Evolutionary conservation across 2,888 invertebrate species (phyloP).

Genomic region (Lymantria monacha): DNA sequence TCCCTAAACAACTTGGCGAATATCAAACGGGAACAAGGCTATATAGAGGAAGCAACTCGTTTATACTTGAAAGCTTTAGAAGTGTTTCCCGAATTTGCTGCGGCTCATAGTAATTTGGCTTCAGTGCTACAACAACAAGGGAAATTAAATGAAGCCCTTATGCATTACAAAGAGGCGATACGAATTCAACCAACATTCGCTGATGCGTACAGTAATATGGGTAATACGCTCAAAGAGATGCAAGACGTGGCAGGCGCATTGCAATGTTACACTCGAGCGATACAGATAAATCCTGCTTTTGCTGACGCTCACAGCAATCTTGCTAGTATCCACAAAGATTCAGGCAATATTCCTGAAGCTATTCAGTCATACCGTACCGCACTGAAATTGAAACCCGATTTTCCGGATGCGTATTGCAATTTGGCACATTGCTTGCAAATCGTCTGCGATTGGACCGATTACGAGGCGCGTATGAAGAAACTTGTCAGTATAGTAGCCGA

Average conservation of each 20-base stretch:
- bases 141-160: slow-evolving; percentile 97
- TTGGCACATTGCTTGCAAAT: slow-evolving; percentile 99
- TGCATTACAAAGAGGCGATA: slow-evolving; percentile 99
- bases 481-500: slow-evolving; percentile 98
- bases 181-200: slow-evolving; percentile 99
- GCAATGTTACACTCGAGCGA: slow-evolving; percentile 98
- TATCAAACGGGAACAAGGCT: slow-evolving; percentile 99
- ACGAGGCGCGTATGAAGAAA: slow-evolving; percentile 97
- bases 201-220: slow-evolving; percentile 99
- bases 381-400: slow-evolving; percentile 98
- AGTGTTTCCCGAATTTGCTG: slow-evolving; percentile 99
- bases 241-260: slow-evolving; percentile 98
- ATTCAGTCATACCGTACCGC: slow-evolving; percentile 99
- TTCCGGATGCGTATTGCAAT: slow-evolving; percentile 99
- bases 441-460: slow-evolving; percentile 99
- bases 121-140: slow-evolving; percentile 99
- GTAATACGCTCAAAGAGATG: slow-evolving; percentile 99
- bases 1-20: slow-evolving; percentile 99
- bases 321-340: slow-evolving; percentile 99
- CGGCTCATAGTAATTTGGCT: slow-evolving; percentile 99
- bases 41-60: slow-evolving; percentile 98
- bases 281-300: slow-evolving; percentile 99
- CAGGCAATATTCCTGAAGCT: slow-evolving; percentile 99
- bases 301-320: slow-evolving; percentile 99
- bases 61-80: slow-evolving; percentile 95